Conservation (phyloP, 2,797 vertebrate species). For the Coracias cyanogaster region DNA sequence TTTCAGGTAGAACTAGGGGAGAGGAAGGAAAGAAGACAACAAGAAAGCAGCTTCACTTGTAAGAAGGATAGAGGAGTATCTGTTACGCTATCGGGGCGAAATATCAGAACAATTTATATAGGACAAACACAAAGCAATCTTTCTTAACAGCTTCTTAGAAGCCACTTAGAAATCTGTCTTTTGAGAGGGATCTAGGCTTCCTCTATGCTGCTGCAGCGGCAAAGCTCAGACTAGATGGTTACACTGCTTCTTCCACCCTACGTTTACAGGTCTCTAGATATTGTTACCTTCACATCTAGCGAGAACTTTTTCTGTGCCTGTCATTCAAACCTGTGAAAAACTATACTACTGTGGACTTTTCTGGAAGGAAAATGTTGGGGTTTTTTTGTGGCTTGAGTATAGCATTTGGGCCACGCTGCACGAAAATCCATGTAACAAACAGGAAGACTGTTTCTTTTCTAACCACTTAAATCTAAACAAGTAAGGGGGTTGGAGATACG, state of each 20-base stretch:
- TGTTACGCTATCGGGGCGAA: not conserved
- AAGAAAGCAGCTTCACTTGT: not conserved
- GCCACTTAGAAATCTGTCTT: not conserved
- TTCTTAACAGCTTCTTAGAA: not conserved
- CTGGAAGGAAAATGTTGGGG: not conserved
- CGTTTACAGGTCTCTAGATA: not conserved
- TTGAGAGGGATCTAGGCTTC: not conserved
- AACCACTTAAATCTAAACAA: not conserved
- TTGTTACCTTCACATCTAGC: accelerated
- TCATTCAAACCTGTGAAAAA: not conserved
- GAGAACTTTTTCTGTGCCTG: not conserved
- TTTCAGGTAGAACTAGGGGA: not conserved
- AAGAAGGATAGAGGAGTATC: not conserved
- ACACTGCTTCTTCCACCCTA: not conserved
- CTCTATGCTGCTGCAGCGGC: not conserved
- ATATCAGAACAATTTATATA: not conserved
- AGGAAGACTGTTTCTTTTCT: not conserved
- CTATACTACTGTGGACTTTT: not conserved
- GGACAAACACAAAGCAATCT: not conserved
- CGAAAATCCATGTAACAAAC: not conserved
- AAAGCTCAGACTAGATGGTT: not conserved
- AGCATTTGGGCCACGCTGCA: not conserved
- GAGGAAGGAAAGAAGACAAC: not conserved
- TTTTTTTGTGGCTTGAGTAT: not conserved
- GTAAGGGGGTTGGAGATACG: not conserved